Base-by-base conservation (phyloP, 2,888 invertebrate genomes). In the Entomobrya multifasciata region DNA sequence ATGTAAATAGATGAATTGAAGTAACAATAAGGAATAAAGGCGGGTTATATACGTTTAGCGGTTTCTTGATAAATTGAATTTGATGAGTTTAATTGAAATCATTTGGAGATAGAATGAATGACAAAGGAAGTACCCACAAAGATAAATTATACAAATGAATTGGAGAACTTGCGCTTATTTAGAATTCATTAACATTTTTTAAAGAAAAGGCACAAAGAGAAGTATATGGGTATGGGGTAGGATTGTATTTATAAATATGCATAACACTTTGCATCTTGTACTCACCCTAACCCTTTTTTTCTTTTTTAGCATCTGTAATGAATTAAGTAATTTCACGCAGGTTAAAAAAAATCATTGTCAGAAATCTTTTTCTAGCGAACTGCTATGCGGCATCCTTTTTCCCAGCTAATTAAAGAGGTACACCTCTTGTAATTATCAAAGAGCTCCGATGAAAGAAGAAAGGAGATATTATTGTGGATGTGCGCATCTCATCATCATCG, bases 391-490 rank as follows among this genome's bases (percentile, higher is more conserved):
- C 80, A 80, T 80, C 67, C 65, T 80, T 57, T 76, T 25, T 47
- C 52, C 41, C 36, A 49, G 55, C 80, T 80, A 80, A 80, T 80
- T 80, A 80, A 80, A 80, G 67, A 67, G 80, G 80, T 80, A 80
- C 80, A 67, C 80, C 80, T 80, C 70, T 41, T 80, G 80, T 80
- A 80, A 80, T 80, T 80, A 80, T 67, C 70, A 67, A 80, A 70
- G 70, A 47, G 62, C 13, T 55, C 80, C 80, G 80, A 80, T 67
- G 52, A 80, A 55, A 67, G 55, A 41, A 52, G 47, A 77, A 77
- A 77, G n/a, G 65, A 20, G 62, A 15, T 74, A 74, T 36, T 20
- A 4, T 27, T 25, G 11, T 60, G 22, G 6, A 65, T n/a, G 44
- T 47, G 47, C n/a, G 44, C 70, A 25, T 47, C 47, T 47, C 25